Base-by-base conservation (phyloP, 2,888 invertebrate genomes). In the Noctua fimbriata region DNA sequence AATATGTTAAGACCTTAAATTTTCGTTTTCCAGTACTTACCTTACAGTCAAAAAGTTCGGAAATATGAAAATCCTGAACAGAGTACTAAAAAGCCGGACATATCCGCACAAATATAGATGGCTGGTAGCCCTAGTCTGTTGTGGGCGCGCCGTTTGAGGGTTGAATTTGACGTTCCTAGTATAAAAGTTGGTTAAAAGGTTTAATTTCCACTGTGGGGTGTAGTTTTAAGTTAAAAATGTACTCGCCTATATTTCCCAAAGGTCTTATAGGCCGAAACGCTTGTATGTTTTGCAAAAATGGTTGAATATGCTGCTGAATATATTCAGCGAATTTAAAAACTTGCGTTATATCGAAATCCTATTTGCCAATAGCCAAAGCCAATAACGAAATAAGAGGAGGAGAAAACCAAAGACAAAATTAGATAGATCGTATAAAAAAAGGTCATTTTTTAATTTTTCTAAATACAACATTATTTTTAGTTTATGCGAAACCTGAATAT, bases 71-170 rank as follows among this genome's bases (percentile, higher is more conserved):
- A 24, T 32, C 16, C 18, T 24, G 21, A 21, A 65, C 4, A n/a
- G 41, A n/a, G 16, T n/a, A 67, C 12, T 2, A 24, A 67, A 67
- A 67, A 67, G 3, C 2, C 16, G 44, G 44, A 44, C 44, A 16
- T 67, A n/a, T 28, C 9, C 9, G 44, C 9, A 67, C 3, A 67
- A 67, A 67, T n/a, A n/a, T 1, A n/a, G 7, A n/a, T 1, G 41
- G 1, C 44, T 44, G n/a, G 44, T 10, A 18, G 36, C 44, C 28
- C 67, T 67, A 67, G 18, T 44, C 44, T 67, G 44, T 44, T 67
- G 80, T 85, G 81, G 85, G 88, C 78, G 84, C 73, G 90, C 78
- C 78, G 73, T 76, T 84, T 79, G 84, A 84, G 85, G 85, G 87
- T 84, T 81, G 73, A 83, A 69, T 78, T 85, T 85, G 79, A 82